Evolutionary conservation across 2,888 invertebrate genomes (phyloP).

Genomic region (Napeogenes sylphis): DNA sequence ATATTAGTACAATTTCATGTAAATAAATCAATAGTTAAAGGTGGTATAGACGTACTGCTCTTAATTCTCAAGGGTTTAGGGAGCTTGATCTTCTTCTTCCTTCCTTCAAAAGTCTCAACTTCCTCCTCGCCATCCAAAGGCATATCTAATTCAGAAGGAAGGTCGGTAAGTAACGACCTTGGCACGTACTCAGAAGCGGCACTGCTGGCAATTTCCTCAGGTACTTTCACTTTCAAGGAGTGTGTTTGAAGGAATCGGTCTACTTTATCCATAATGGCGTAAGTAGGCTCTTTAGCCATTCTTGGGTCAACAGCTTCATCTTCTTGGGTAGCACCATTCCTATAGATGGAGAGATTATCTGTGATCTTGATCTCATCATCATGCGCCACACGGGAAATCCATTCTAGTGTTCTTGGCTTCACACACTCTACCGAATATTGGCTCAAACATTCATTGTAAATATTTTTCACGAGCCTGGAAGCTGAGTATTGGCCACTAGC

Average conservation of each 20-base stretch:
- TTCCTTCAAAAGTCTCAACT: conserved; percentile 65
- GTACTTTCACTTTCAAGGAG: conserved; percentile 85
- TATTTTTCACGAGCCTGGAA: conserved; percentile 79
- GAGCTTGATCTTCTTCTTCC: conserved; percentile 74
- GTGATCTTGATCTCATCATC: conserved; percentile 85
- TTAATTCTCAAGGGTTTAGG: conserved; percentile 74
- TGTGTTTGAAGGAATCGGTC: conserved; percentile 87
- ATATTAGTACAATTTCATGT: conserved; percentile 9
- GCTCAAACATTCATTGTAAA: conserved; percentile 82
- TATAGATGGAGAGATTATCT: conserved; percentile 85
- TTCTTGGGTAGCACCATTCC: conserved; percentile 73
- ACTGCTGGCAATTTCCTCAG: conserved; percentile 79
- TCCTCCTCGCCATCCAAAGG: conserved; percentile 81
- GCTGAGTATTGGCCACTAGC: conserved; percentile 76
- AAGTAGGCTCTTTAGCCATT: conserved; percentile 73
- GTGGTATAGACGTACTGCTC: conserved; percentile 56
- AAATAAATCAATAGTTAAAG: conserved; percentile 1
- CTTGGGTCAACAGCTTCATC: conserved; percentile 62
- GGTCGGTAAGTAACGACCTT: conserved; percentile 78
- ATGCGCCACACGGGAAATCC: conserved; percentile 82
- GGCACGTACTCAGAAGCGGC: conserved; percentile 80
- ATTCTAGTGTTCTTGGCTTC: conserved; percentile 86
- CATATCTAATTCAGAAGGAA: conserved; percentile 83
- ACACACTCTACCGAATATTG: conserved; percentile 85
- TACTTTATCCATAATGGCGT: conserved; percentile 83